Evolutionary conservation across 2,888 invertebrate species (phyloP), one percentile per base, ranked within the genome.

Genomic region (Papilio demoleus): DNA sequence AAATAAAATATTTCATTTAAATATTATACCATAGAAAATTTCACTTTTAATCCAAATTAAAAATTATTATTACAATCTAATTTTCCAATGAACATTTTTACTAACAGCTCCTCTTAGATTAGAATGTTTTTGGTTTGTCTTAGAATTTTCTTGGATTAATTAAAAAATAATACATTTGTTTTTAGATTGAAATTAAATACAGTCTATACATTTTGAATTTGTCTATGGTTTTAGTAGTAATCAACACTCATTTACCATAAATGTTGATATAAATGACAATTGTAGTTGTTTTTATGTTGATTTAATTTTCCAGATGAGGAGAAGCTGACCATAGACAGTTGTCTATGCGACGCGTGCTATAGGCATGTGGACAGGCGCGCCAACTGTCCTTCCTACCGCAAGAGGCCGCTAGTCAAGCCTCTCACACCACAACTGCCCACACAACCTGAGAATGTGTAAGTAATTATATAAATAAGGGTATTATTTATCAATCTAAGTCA

Each of bases 261-360:
- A 53, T 27, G 27, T 53, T 67, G 11, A 56, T 34, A 9, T 22
- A 22, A 11, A 34, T 5, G 22, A 64, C 36, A 14, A 38, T 24
- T 22, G 19, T 27, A 31, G 6, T n/a, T 31, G 6, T 31, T 31
- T 12, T 40, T 22, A n/a, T 34, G 27, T 45, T n/a, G n/a, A n/a
- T 22, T 34, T 9, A 36, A n/a, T 9, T 40, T 53, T 67, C 0
- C 78, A 96, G 96, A 95, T 76, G 97, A 97, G 80, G 96, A 96
- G 85, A 96, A 97, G 81, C 88, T 97, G 67, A 96, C 96, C 0
- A 94, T 95, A 71, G 97, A 97, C 86, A 97, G 97, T 64, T 97
- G 97, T 76, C 93, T 97, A 22, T 97, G 97, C 84, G 97, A 97
- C 85, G 97, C 97, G 11, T 97, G 97, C 81, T 97, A 96, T 86